Conservation (phyloP, 1,140 invertebrate genomes). For the Ridgeia piscesae region DNA sequence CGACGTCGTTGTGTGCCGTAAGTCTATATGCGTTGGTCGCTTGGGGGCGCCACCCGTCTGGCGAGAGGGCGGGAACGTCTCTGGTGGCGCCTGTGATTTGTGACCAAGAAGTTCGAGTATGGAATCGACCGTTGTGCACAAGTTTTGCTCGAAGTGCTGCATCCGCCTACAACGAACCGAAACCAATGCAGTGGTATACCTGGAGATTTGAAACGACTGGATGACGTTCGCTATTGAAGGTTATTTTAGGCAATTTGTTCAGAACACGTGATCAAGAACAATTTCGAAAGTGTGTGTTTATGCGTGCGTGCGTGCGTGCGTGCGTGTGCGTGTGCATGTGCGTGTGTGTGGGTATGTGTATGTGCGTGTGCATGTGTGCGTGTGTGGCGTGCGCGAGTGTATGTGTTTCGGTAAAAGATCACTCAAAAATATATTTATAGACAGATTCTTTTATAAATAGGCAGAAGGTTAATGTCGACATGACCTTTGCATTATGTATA, state of each 20-base stretch:
- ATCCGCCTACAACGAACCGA: constrained; percentile 48
- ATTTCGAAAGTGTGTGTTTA: too few species aligned
- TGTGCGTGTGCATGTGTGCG: too few species aligned
- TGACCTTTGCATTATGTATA: too few species aligned
- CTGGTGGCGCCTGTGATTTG: constrained; percentile 36
- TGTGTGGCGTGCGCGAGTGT: too few species aligned
- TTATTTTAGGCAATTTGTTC: not conserved
- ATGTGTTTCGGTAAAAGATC: too few species aligned
- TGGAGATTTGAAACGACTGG: not conserved
- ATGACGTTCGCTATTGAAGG: not conserved
- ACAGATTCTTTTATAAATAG: too few species aligned
- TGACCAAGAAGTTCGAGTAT: constrained; percentile 52
- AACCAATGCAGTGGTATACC: not conserved
- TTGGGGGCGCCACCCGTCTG: constrained; percentile 12
- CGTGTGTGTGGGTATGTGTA: too few species aligned
- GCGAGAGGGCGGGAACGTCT: constrained; percentile 31
- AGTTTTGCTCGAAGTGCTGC: constrained; percentile 52
- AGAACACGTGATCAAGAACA: not conserved
- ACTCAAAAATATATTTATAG: too few species aligned
- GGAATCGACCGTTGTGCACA: constrained; percentile 51
- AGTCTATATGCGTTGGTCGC: constrained; percentile 5
- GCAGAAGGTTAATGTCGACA: too few species aligned
- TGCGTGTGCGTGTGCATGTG: too few species aligned
- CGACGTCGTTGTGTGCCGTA: not conserved
- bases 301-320: too few species aligned